Evolutionary conservation across 2,888 invertebrate genomes (phyloP), one percentile per base, ranked within the genome.

Genomic region (Drosophila multiciliata): DNA sequence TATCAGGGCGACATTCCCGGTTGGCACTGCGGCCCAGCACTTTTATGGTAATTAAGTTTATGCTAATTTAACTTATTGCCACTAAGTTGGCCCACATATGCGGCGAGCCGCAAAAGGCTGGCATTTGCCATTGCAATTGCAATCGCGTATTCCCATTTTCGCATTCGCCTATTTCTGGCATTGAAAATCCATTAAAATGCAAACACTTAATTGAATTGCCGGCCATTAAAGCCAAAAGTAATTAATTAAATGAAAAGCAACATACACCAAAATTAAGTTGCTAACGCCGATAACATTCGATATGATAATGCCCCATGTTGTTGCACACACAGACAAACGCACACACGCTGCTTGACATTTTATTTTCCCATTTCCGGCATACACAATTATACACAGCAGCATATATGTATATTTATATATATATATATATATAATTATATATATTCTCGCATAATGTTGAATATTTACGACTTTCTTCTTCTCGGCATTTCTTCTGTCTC

Each of bases 21-120:
- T 80, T 82, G 83, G 83, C 81, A 69, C 76, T 76, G 79, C 79
- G 79, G 79, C 81, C 87, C 85, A 71, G 82, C 88, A 87, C 87
- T 87, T 89, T 88, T 87, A 87, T 87, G 89, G 84, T 87, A 87
- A 87, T 87, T 87, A 87, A 89, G 86, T 87, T 87, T 87, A 87
- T 87, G 89, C 87, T 87, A 87, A 87, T 87, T 87, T 89, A 87
- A 87, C 83, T 88, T 87, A 88, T 87, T 79, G 82, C 87, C 84
- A 88, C 88, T 86, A 85, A 85, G 84, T 87, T 85, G 88, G 86
- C 88, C 84, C 84, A 85, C 84, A 85, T 85, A 85, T 87, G 84
- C 88, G 84, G 84, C 82, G 83, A 83, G 70, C 87, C 88, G 74
- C 88, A 85, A 81, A 79, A 66, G 74, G 74, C 81, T 79, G 58